Conservation (phyloP, 2,888 invertebrate species). For the Tetragonisca angustula region DNA sequence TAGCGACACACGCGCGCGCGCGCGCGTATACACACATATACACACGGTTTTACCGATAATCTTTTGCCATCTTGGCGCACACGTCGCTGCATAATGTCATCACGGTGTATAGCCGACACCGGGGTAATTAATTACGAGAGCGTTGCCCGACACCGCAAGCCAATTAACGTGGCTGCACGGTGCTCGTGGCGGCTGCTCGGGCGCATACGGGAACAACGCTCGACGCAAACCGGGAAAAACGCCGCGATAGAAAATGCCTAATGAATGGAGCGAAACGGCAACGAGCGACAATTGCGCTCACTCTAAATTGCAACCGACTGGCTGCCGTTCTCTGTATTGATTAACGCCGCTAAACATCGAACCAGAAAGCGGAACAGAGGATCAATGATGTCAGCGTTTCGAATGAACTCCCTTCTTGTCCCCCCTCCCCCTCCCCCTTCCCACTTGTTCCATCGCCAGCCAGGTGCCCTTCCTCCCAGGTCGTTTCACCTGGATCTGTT, state of each 20-base stretch:
- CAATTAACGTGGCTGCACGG: conserved; percentile 56
- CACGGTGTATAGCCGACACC: conserved; percentile 46
- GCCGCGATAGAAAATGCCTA: conserved; percentile 45
- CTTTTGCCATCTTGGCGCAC: conserved; percentile 50
- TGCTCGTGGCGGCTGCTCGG: background rate
- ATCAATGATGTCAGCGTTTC: conserved; percentile 39
- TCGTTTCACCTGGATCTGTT: conserved; percentile 34
- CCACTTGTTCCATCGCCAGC: background rate
- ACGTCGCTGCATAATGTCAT: conserved; percentile 49
- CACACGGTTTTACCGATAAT: conserved; percentile 45
- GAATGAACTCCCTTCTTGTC: conserved; percentile 26
- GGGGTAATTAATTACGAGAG: conserved; percentile 63
- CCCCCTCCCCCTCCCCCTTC: too few relatives aligned
- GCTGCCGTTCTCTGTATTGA: conserved; percentile 43
- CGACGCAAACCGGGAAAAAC: conserved; percentile 45
- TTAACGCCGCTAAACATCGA: conserved; percentile 51
- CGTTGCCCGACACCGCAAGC: conserved; percentile 52
- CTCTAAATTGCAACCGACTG: conserved; percentile 36
- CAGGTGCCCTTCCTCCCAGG: background rate
- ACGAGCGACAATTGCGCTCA: conserved; percentile 13
- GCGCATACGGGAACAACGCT: conserved; percentile 7
- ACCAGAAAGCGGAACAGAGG: conserved; percentile 32
- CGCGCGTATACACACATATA: too few relatives aligned
- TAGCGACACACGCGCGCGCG: conserved; percentile 8
- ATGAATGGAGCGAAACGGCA: conserved; percentile 11